A percentile compares a stretch with the other conserved stretches of the same genome.
Conservation (phyloP, 2,888 invertebrate genomes). For the Drosophila nr. perissopoda region DNA sequence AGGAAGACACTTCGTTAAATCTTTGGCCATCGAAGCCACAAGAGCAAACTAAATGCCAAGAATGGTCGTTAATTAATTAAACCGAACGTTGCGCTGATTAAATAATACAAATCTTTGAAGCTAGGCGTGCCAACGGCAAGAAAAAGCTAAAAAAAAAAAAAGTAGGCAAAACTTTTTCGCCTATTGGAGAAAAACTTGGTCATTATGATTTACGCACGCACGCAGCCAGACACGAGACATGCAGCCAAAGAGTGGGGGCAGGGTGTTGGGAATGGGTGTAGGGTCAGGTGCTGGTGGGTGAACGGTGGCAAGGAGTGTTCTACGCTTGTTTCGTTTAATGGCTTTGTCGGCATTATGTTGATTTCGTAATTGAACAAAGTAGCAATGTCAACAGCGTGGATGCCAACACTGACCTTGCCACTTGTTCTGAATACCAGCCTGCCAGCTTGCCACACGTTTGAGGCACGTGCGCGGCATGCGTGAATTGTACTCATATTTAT, state of each 20-base stretch:
- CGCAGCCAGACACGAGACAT: constrained; percentile 54
- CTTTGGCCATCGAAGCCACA: constrained; percentile 64
- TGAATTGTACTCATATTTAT: constrained; percentile 63
- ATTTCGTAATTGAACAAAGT: constrained; percentile 80
- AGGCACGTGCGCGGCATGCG: constrained; percentile 71
- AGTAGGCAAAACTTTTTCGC: constrained; percentile 46
- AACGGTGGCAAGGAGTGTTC: constrained; percentile 21
- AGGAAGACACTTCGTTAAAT: constrained; percentile 69
- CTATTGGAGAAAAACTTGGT: constrained; percentile 55
- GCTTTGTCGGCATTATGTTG: constrained; percentile 81
- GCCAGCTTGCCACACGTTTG: constrained; percentile 44
- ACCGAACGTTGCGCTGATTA: constrained; percentile 71
- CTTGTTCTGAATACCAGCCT: constrained; percentile 7
- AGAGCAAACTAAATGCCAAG: constrained; percentile 61
- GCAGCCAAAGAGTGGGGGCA: constrained; percentile 10
- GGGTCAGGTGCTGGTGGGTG: not conserved
- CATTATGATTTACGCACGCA: constrained; percentile 81
- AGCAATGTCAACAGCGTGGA: constrained; percentile 68
- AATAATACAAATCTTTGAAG: constrained; percentile 76
- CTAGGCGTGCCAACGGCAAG: constrained; percentile 56
- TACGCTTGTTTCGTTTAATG: constrained; percentile 68
- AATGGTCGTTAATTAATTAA: constrained; percentile 77
- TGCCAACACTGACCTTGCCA: constrained; percentile 66
- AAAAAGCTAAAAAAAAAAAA: constrained; percentile 17
- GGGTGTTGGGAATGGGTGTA: constrained; percentile 2